A percentile compares a stretch with the other conserved stretches of the same genome.
Evolutionary conservation across 2,797 vertebrate species (phyloP).

Genomic region (Falco biarmicus): DNA sequence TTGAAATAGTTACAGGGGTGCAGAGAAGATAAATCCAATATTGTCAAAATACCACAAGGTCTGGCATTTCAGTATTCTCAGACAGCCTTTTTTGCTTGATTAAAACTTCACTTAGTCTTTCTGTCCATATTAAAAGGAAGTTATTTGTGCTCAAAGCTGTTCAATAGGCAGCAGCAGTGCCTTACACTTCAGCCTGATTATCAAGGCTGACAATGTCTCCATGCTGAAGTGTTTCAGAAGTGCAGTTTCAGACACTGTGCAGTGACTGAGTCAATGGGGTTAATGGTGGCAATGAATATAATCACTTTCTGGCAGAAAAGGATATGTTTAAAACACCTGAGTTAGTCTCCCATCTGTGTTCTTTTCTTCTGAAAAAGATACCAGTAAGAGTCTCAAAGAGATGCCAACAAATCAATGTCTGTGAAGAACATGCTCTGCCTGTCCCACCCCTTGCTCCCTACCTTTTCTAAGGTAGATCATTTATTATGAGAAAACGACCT

Average conservation of each 20-base stretch:
- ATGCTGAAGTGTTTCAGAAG: background rate
- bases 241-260: slow-evolving; percentile 33
- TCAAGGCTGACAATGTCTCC: background rate
- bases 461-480: background rate
- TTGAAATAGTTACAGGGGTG: slow-evolving; percentile 35
- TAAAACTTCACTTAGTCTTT: slow-evolving; percentile 70
- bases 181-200: slow-evolving; percentile 51
- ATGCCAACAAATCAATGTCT: background rate
- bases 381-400: background rate
- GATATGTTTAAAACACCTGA: background rate
- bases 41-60: slow-evolving; percentile 1
- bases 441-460: background rate
- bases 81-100: slow-evolving; percentile 54
- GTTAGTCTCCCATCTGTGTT: background rate
- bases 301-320: slow-evolving; percentile 27
- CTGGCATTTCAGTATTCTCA: slow-evolving; percentile 47
- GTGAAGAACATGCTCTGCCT: background rate
- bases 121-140: slow-evolving; percentile 67
- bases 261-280: slow-evolving; percentile 49
- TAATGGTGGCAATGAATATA: slow-evolving; percentile 20
- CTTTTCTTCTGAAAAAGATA: background rate
- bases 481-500: background rate
- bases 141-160: slow-evolving; percentile 56
- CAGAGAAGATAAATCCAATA: slow-evolving; percentile 45
- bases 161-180: slow-evolving; percentile 35